Evolutionary conservation across 2,888 invertebrate genomes (phyloP).

Genomic region (Dynastes maya): DNA sequence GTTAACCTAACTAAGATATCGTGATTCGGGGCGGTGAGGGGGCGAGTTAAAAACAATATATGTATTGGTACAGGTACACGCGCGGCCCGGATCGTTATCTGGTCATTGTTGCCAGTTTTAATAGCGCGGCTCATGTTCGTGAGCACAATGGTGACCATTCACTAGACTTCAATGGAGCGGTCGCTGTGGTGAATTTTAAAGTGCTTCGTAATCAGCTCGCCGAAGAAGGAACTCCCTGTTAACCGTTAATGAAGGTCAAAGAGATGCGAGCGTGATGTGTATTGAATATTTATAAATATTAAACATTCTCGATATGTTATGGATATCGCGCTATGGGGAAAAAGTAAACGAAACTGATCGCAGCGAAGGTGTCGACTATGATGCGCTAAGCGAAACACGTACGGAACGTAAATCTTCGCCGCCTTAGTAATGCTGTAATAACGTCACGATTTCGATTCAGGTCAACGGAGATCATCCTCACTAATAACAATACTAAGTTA

Average conservation of each 20-base stretch:
- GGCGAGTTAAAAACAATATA: constrained; percentile 37
- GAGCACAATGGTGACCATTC: constrained; percentile 37
- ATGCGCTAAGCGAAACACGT: constrained; percentile 35
- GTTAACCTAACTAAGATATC: constrained; percentile 37
- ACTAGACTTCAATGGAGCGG: constrained; percentile 38
- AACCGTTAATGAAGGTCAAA: constrained; percentile 43
- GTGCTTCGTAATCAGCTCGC: constrained; percentile 33
- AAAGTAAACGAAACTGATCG: too few relatives aligned
- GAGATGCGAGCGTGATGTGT: constrained; percentile 21
- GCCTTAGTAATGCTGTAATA: constrained; percentile 18
- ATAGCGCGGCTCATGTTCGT: constrained; percentile 27
- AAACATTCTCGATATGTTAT: constrained; percentile 4
- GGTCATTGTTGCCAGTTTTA: constrained; percentile 44
- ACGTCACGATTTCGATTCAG: constrained; percentile 23
- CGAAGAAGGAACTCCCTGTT: constrained; percentile 16
- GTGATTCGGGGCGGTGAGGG: not conserved
- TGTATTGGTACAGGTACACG: not conserved
- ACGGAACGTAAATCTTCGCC: constrained; percentile 13
- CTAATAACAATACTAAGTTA: not conserved
- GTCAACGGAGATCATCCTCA: constrained; percentile 11
- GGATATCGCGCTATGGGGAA: not conserved
- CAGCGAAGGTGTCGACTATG: constrained; percentile 5
- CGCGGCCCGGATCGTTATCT: constrained; percentile 29
- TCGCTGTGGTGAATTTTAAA: constrained; percentile 39
- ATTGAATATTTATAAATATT: constrained; percentile 44